These are phyloP conservation scores for Phoenicopterus ruber DNA, from an alignment of 2,113 vertebrate genomes.

Conservation along the genomic window DNA sequence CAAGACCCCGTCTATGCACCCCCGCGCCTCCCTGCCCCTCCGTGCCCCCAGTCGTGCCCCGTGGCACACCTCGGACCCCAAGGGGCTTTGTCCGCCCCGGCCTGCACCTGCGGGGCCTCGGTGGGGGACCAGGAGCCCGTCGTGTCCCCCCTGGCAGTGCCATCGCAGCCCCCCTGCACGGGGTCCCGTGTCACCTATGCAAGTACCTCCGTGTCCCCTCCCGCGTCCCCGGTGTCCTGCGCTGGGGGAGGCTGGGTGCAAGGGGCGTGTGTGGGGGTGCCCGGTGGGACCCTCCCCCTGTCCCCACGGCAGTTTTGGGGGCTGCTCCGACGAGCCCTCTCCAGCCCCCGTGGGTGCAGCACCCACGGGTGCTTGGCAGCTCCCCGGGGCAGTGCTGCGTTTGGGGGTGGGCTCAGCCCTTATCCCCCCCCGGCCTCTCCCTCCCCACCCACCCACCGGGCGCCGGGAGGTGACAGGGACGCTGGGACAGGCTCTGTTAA, in stretches of 20 bases:
- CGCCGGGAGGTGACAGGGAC: neutral
- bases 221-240: neutral
- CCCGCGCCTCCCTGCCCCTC: neutral
- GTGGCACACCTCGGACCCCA: rapidly evolving
- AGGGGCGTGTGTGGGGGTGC: neutral
- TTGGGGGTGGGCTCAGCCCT: neutral
- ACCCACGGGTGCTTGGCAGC: neutral
- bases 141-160: rapidly evolving
- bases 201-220: neutral
- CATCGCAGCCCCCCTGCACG: neutral
- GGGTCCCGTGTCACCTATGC: constrained; percentile 17
- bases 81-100: neutral
- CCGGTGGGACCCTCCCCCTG: neutral
- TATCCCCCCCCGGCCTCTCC: neutral
- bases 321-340: neutral
- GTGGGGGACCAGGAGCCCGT: neutral
- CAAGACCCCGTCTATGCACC: neutral
- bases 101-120: neutral
- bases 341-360: neutral
- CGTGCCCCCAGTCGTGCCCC: neutral
- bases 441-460: rapidly evolving
- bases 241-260: neutral
- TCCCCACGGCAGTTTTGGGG: neutral
- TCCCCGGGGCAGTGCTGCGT: neutral
- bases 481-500: constrained; percentile 5